These are phyloP conservation scores for Gryllus longicercus DNA, from an alignment of 2,888 invertebrate genomes.

Conservation along the genomic window DNA sequence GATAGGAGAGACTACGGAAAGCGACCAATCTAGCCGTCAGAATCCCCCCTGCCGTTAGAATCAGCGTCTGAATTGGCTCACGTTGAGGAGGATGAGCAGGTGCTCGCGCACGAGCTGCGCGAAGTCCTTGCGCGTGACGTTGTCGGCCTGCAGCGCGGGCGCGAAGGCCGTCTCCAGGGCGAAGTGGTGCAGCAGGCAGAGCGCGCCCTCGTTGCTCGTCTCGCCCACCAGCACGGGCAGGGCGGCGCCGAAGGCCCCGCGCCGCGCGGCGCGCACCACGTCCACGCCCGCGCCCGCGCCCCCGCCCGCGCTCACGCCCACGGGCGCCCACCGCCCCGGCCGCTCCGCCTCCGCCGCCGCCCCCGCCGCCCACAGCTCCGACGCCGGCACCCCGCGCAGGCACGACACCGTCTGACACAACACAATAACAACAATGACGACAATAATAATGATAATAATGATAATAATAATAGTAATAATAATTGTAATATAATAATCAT, in stretches of 20 bases:
- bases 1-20: too few species aligned
- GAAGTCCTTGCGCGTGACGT: constrained; percentile 32
- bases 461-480: too few species aligned
- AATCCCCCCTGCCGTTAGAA: too few species aligned
- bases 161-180: constrained; percentile 25
- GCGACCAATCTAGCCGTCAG: too few species aligned
- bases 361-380: background rate
- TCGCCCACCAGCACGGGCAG: constrained; percentile 40
- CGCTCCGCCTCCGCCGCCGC: constrained; percentile 26
- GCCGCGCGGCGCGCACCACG: constrained; percentile 36
- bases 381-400: constrained; percentile 34
- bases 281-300: constrained; percentile 38
- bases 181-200: constrained; percentile 37
- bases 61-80: too few species aligned
- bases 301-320: too few species aligned
- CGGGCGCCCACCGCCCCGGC: constrained; percentile 41
- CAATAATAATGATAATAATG: too few species aligned
- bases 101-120: constrained; percentile 28
- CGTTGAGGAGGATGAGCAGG: constrained; percentile 30
- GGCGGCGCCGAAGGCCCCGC: constrained; percentile 33
- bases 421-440: background rate
- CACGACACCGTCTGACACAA: constrained; percentile 32
- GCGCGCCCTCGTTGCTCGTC: constrained; percentile 40
- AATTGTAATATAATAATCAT: too few species aligned
- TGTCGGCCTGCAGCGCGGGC: constrained; percentile 26